Base-by-base conservation (phyloP, 2,888 invertebrate genomes). In the Drosophila macrospina region DNA sequence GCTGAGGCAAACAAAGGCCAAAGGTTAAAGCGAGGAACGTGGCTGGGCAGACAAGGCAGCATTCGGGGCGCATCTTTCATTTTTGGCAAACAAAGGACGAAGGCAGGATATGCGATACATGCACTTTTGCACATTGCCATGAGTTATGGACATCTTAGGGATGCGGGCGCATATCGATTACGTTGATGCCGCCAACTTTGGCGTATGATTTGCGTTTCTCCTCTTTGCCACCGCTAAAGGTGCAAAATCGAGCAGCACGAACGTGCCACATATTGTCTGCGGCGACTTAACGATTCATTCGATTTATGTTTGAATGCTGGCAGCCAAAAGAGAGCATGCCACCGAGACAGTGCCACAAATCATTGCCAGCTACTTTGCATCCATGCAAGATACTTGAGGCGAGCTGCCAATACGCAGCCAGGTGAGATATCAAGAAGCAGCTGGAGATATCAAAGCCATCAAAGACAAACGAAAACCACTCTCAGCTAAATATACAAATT, bases 121-220 rank as follows among this genome's bases (percentile, higher is more conserved):
- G 69, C 75, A 89, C 86, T 90, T 91, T 90, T 90, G 91, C 91
- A 91, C 90, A 90, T 91, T 88, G 86, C 80, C 80, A 77, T 89
- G 88, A 86, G 74, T 78, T 89, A 89, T 89, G 86, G 73, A 50
- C 75, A 81, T 87, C 86, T 86, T 76, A 70, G 76, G 61, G 71
- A 89, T 89, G 85, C 89, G 89, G 85, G 86, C 59, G 86, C 87
- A 78, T 81, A 89, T 85, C 85, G 85, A 89, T 84, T 88, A 69
- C 82, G 66, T 56, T 50, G 63, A 64, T 59, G 59, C 59, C 55
- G 54, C 59, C 55, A 50, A 68, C 73, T 68, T 68, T 42, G 54
- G 28, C 69, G 50, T 60, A 68, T 86, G 83, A 88, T 88, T 74
- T 83, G 88, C 78, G 77, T 88, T 88, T 88, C 88, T 57, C 56